phyloP scores from a whole-genome alignment of 1,140 invertebrate genomes.

The Eubasilissa regina region DNA sequence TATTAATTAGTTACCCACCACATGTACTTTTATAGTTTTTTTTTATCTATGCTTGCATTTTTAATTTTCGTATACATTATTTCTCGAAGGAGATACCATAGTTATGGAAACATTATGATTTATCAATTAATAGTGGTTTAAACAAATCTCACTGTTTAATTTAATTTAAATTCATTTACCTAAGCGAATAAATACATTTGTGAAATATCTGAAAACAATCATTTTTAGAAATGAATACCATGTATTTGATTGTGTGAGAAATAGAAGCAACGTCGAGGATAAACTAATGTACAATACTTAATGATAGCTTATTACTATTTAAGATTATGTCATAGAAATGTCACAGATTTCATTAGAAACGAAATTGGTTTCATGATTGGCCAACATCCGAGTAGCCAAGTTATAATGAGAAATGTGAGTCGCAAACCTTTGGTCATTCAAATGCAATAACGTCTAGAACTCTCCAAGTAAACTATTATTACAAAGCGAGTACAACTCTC shows the following conservation, averaged over 20 bases:
- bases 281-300: too few relatives aligned
- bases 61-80: too few relatives aligned
- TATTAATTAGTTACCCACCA: too few relatives aligned
- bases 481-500: conserved; percentile 37
- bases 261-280: neutral
- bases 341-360: neutral
- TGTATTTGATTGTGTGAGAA: conserved; percentile 5
- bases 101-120: too few relatives aligned
- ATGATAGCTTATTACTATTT: neutral
- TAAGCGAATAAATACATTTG: too few relatives aligned
- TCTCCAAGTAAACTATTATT: conserved; percentile 28
- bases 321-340: neutral
- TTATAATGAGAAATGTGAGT: conserved; percentile 24
- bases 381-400: conserved; percentile 1
- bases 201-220: too few relatives aligned
- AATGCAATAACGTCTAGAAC: conserved; percentile 36
- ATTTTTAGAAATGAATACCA: neutral
- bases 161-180: too few relatives aligned
- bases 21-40: too few relatives aligned
- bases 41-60: too few relatives aligned
- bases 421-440: neutral
- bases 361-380: neutral
- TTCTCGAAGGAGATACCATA: too few relatives aligned
- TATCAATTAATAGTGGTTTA: too few relatives aligned
- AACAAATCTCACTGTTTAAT: too few relatives aligned